Conservation (phyloP, 2,888 invertebrate genomes). For the Dinocampus coccinellae region DNA sequence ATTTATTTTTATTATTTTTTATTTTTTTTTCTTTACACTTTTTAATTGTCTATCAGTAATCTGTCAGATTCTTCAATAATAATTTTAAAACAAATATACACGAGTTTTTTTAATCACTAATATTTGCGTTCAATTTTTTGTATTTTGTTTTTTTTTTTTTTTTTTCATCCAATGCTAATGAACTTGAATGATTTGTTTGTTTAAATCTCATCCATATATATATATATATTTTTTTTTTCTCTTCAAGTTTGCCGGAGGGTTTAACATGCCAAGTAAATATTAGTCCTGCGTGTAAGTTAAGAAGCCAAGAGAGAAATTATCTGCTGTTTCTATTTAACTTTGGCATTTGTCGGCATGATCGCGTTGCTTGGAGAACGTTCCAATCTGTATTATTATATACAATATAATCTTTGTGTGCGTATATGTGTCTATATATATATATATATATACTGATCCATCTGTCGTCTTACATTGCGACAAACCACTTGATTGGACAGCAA, state of each 20-base stretch:
- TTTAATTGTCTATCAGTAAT: no score
- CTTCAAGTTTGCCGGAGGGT: slow-evolving; percentile 30
- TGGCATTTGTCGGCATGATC: background rate
- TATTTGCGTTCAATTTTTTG: no score
- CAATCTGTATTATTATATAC: background rate
- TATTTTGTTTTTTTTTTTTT: no score
- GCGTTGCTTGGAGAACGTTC: background rate
- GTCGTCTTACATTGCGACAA: background rate
- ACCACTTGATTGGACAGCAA: slow-evolving; percentile 23
- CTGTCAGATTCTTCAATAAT: no score
- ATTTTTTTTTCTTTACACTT: background rate
- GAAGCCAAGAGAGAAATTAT: slow-evolving; percentile 43
- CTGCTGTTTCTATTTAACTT: slow-evolving; percentile 33
- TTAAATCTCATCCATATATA: no score
- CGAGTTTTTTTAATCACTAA: no score
- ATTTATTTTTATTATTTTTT: background rate
- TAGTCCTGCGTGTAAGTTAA: slow-evolving; percentile 42
- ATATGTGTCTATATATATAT: background rate
- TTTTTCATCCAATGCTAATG: no score
- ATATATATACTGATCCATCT: background rate
- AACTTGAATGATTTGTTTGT: no score
- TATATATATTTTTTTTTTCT: no score
- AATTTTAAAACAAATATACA: no score
- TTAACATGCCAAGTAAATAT: slow-evolving; percentile 46
- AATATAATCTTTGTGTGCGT: background rate